Percentiles rank a stretch among this genome's conserved stretches.
Evolutionary conservation across 2,113 vertebrate genomes (phyloP).

Genomic region (Nannospalax galili): DNA sequence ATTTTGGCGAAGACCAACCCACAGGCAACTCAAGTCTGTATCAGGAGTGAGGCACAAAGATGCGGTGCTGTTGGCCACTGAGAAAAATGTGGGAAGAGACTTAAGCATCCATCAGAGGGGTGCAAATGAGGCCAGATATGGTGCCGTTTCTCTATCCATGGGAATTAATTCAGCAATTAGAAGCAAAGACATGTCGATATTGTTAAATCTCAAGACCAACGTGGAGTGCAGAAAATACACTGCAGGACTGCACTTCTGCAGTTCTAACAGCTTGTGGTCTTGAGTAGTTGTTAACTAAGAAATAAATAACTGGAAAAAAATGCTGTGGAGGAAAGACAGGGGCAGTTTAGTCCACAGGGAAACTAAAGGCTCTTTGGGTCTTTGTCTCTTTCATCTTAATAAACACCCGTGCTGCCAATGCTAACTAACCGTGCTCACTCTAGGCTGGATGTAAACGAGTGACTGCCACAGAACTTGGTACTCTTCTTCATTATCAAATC

Average conservation of each 20-base stretch:
- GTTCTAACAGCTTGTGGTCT: too few relatives aligned
- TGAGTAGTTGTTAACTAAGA: background rate
- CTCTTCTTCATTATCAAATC: background rate
- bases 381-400: background rate
- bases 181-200: background rate
- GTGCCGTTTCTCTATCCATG: background rate
- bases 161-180: background rate
- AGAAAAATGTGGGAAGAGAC: background rate
- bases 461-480: background rate
- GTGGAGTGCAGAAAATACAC: rapidly evolving
- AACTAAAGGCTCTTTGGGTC: background rate
- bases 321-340: background rate
- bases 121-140: too few relatives aligned
- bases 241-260: background rate
- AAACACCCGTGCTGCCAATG: background rate
- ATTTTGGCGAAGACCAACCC: background rate
- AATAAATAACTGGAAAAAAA: background rate
- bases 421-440: background rate
- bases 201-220: background rate
- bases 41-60: background rate
- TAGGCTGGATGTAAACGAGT: background rate
- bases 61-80: background rate
- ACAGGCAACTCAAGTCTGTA: background rate
- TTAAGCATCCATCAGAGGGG: background rate
- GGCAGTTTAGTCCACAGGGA: background rate